Percentiles rank a stretch among this genome's conserved stretches.
phyloP scores from a whole-genome alignment of 2,113 vertebrate species.

The Mormyrus lacerda region DNA sequence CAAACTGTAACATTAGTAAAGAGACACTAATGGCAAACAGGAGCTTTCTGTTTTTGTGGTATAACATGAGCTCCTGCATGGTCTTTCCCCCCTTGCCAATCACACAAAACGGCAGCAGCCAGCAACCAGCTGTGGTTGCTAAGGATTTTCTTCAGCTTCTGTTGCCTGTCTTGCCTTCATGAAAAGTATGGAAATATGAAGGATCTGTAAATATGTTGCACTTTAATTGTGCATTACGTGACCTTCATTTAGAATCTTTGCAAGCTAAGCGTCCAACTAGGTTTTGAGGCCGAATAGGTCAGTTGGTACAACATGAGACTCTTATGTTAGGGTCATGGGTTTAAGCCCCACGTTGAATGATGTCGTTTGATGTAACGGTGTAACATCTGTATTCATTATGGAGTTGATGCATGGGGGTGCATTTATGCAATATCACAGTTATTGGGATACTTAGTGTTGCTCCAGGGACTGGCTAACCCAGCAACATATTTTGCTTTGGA shows the following conservation, averaged over 20 bases:
- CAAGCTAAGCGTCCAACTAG: background rate
- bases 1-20: background rate
- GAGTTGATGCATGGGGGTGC: background rate
- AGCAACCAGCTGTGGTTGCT: background rate
- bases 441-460: background rate
- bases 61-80: background rate
- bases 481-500: background rate
- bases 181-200: background rate
- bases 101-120: background rate
- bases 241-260: background rate
- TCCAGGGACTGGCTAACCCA: background rate
- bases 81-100: background rate
- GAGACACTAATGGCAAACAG: background rate
- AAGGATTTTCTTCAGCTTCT: background rate
- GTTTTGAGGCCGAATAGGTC: background rate
- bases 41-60: background rate
- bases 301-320: background rate
- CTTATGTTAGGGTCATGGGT: background rate
- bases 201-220: background rate
- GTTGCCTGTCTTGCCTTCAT: background rate
- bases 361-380: background rate
- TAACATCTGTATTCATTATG: background rate
- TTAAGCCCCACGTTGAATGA: background rate
- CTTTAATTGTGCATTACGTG: background rate
- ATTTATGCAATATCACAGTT: background rate